Percentiles rank a stretch among this genome's conserved stretches.
Conservation (phyloP, 2,888 invertebrate genomes). For the Drosophila merina region DNA sequence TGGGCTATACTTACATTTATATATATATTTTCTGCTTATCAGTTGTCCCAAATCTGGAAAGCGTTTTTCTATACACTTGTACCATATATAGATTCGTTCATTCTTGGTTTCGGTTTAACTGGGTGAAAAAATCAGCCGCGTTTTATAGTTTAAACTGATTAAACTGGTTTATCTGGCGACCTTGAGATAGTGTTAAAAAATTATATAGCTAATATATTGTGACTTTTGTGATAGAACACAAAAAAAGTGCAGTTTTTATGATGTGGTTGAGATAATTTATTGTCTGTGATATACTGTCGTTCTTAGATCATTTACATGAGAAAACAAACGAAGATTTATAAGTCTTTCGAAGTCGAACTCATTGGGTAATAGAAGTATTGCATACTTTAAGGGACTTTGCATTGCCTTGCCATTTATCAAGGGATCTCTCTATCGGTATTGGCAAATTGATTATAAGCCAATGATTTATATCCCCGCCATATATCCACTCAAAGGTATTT, state of each 20-base stretch:
- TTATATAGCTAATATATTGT: neutral
- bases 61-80: neutral
- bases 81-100: neutral
- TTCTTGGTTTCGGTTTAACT: neutral
- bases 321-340: neutral
- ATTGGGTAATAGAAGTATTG: neutral
- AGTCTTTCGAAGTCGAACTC: neutral
- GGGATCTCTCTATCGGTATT: neutral
- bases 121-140: slow-evolving; percentile 1
- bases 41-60: slow-evolving; percentile 19
- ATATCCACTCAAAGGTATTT: slow-evolving; percentile 7
- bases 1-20: neutral
- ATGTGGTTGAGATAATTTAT: neutral
- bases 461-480: slow-evolving; percentile 14
- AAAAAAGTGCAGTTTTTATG: neutral
- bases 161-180: slow-evolving; percentile 11
- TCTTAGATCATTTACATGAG: neutral
- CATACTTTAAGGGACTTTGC: neutral
- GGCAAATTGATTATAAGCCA: neutral
- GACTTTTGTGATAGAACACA: slow-evolving; percentile 1
- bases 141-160: slow-evolving; percentile 10
- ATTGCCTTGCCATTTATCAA: neutral
- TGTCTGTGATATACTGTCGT: neutral
- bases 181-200: slow-evolving; percentile 13
- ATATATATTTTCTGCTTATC: slow-evolving; percentile 6